Evolutionary conservation across 2,113 vertebrate genomes (phyloP), one percentile per base, ranked within the genome.

Genomic region (Tamias sibiricus): DNA sequence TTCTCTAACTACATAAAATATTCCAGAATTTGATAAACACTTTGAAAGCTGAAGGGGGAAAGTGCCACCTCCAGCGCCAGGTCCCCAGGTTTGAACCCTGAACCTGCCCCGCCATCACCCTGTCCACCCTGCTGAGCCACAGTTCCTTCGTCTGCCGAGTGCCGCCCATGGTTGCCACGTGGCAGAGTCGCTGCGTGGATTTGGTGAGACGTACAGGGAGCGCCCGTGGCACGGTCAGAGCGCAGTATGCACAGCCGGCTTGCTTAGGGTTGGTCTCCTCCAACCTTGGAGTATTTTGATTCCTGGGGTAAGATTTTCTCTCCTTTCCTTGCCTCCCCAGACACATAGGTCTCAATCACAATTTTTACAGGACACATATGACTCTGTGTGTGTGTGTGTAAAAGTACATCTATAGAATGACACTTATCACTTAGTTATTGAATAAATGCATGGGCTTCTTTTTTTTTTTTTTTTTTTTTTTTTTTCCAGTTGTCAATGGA

Each of bases 211-310:
- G 54, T n/a, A 8, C 47, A 22, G 4, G 17, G 0, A 72, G 16
- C n/a, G 30, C 54, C 6, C 1, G 6, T 10, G 0, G 4, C 40
- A 13, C 7, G 10, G 20, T 13, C 40, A 40, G 62, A 69, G 47
- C 0, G 4, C 49, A 49, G 0, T 30, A 20, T 4, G 9, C 6
- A 49, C 2, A 5, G 26, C 37, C 5, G 0, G 12, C 75, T 30
- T 54, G 35, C 16, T 52, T 86, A 76, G 2, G 42, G 86, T 84
- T 47, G 20, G 32, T 64, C 32, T 26, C 49, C 83, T 83, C 37
- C 57, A 66, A 40, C 32, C 32, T 77, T 40, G 37, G 76, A 85
- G 13, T 54, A 42, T 82, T 79, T 87, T 17, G 30, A 90, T 26
- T 49, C 62, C 75, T 74, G 12, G 40, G 40, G 7, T 52, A 30